Base-by-base conservation (phyloP, 1,140 invertebrate genomes). In the Ostrea denselamellosa region DNA sequence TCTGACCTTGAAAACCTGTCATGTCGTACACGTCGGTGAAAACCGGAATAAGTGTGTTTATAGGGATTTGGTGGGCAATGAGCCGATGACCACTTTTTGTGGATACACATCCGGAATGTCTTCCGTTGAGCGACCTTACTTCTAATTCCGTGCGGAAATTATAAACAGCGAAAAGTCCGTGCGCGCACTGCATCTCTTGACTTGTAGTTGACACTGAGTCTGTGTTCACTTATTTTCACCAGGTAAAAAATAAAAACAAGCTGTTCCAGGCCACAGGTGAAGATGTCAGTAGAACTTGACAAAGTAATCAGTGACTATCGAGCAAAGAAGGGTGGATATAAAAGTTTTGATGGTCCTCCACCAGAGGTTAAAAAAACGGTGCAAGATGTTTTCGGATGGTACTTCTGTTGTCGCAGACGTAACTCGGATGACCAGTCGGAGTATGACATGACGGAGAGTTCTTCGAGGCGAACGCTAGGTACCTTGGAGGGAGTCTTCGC, bases 401-500 rank as follows among this genome's bases (percentile, higher is more conserved):
- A 19, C 28, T 34, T 62, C 83, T 83, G 54, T 17, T 83, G 19
- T 58, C 25, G 34, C 44, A 65, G 54, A 65, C 22, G 81, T 52
- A 9, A 56, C 58, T 62, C n/a, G 51, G 56, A 83, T 83, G 81
- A 68, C 25, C 28, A 28, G 10, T 0, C 81, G 2, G 83, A 25
- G n/a, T 52, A 85, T 8, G 68, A 10, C 10, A 10, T 10, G 25
- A 12, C 10, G 4, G 68, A 77, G 9, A 25, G 28, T 12, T 77
- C 68, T 19, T 54, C 87, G 12, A 71, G 51, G 51, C 19, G 91
- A 96, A 95, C 98, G 96, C 52, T 96, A 89, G 97, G 97, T 25
- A 98, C 98, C 3, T 98, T 99, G 95, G 97, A 97, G 25, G 99
- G 99, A n/a, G 99, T 99, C 9, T 99, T 99, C 95, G 98, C 98